Base-by-base conservation (phyloP, 2,113 vertebrate species). In the Rutilus rutilus region DNA sequence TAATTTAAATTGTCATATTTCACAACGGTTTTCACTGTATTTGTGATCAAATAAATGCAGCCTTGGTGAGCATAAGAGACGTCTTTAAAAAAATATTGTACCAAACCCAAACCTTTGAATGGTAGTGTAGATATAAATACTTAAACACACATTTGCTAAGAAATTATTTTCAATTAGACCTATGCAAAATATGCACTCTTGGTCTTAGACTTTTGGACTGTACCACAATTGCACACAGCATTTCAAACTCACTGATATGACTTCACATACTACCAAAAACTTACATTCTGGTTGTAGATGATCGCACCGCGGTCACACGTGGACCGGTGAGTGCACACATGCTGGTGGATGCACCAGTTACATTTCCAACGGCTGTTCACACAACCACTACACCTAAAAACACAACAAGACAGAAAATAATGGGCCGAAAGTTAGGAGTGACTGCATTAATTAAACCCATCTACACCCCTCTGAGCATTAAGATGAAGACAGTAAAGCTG, bases 341-440 rank as follows among this genome's bases (percentile, higher is more conserved):
- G 97, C 89, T 96, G 95, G 87, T 97, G 97, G 87, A 98, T 93
- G 14, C 98, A 99, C 98, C 98, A 99, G 91, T 97, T 97, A 90
- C 98, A 99, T 2, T 97, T 95, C 98, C 98, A 99, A 27, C 90
- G 95, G 88, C 97, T 99, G 93, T 95, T 97, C 75, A 98, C 97
- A 27, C 98, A 99, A 60, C 96, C 96, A 85, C 95, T 96, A 91
- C 98, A 99, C 90, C 98, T 99, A 80, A n/a, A 89, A 52, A 30
- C 75, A 76, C 36, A 65, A 47, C 59, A 65, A 19, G 21, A 79
- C 0, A 15, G 1, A 60, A 50, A 8, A 50, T 15, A 57, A 83
- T 19, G 50, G 19, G 7, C 57, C 39, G 50, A 62, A 57, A 78
- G 33, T 45, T 42, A 57, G 15, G 30, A 33, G 23, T 25, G 59